phyloP scores from a whole-genome alignment of 2,797 vertebrate species.

The Leucoraja ocellata region DNA sequence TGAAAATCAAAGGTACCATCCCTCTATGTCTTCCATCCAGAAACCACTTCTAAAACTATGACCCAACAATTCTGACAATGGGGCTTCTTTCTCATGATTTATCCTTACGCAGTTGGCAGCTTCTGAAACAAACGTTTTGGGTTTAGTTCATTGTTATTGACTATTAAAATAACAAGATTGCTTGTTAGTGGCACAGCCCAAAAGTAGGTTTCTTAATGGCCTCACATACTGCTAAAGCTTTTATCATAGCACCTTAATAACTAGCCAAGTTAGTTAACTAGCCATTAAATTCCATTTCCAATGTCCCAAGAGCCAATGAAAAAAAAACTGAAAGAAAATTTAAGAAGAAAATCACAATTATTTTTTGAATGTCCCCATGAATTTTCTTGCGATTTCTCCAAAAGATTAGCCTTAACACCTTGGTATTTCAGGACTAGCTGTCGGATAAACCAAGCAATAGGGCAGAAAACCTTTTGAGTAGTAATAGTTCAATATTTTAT shows the following conservation, averaged over 20 bases:
- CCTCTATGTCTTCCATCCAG: no score
- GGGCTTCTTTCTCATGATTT: no score
- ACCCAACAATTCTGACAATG: background rate
- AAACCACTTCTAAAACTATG: background rate
- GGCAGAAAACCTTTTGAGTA: background rate
- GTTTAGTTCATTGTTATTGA: no score
- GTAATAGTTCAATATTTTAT: background rate
- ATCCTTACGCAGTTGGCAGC: no score
- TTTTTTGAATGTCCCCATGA: background rate
- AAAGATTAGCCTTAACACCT: background rate
- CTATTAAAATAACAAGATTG: background rate
- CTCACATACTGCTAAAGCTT: background rate
- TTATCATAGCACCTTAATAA: background rate
- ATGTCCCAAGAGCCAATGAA: background rate
- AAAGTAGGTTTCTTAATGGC: background rate
- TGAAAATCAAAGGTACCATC: conserved; percentile 8
- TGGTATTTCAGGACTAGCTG: background rate
- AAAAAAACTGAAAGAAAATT: background rate
- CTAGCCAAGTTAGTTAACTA: background rate
- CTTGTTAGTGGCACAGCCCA: background rate
- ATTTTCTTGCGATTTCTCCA: background rate
- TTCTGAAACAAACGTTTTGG: no score
- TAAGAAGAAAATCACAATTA: background rate
- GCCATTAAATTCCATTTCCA: background rate
- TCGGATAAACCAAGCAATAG: background rate